Percentiles rank a stretch among this genome's conserved stretches.
These are phyloP conservation scores for Neolamprologus fasciatus DNA, from an alignment of 2,113 vertebrate genomes.

Conservation along the genomic window DNA sequence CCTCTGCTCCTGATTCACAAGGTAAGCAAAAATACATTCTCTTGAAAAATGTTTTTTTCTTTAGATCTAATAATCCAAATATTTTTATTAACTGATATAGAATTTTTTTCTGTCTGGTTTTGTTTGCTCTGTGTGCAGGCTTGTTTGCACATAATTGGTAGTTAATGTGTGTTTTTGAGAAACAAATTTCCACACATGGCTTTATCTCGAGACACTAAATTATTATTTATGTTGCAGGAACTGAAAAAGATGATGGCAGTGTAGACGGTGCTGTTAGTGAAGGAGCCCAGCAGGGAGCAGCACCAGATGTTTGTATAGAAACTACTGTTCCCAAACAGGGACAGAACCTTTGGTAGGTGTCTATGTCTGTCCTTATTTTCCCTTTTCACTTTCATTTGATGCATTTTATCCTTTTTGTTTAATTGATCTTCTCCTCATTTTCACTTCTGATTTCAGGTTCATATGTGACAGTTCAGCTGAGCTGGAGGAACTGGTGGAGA, in stretches of 20 bases:
- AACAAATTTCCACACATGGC: not conserved
- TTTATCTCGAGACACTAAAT: not conserved
- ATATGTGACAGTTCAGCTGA: slow-evolving; percentile 85
- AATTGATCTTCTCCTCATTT: not conserved
- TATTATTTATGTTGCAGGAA: slow-evolving; percentile 19
- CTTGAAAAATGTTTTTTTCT: not conserved
- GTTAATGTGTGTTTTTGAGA: not conserved
- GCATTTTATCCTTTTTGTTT: not conserved
- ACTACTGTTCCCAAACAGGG: slow-evolving; percentile 89
- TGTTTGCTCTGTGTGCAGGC: not conserved
- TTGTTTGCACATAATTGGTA: not conserved
- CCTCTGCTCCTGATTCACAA: slow-evolving; percentile 11
- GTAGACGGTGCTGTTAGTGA: slow-evolving; percentile 61
- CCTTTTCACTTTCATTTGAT: not conserved
- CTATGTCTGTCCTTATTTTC: not conserved
- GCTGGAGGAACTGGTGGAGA: slow-evolving; percentile 84
- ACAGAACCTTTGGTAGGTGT: slow-evolving; percentile 89
- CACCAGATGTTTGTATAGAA: slow-evolving; percentile 71
- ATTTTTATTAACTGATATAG: not conserved
- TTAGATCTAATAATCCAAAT: not conserved
- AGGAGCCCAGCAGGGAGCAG: slow-evolving; percentile 59
- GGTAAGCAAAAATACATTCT: not conserved
- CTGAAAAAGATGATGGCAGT: slow-evolving; percentile 70
- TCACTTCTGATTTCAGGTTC: slow-evolving; percentile 74
- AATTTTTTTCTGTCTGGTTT: not conserved